Base-by-base conservation (phyloP, 2,113 vertebrate genomes). In the Morone chrysops region DNA sequence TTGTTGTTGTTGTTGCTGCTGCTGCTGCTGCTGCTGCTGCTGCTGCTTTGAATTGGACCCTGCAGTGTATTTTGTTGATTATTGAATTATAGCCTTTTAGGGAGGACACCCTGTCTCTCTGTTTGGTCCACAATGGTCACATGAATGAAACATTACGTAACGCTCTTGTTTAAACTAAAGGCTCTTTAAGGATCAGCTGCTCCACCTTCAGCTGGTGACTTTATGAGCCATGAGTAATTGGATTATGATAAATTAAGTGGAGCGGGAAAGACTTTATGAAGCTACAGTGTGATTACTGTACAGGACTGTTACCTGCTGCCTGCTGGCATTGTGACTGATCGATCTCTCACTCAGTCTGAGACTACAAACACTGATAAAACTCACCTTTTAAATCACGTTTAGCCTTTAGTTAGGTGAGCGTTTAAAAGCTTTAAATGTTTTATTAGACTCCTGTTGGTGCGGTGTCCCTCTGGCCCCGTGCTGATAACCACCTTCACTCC, bases 221-320 rank as follows among this genome's bases (percentile, higher is more conserved):
- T 91, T 82, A 90, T 89, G 74, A 91, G 80, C 76, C 61, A 81
- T 63, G 68, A 81, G 63, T 87, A 91, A 94, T 75, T 81, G 67
- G 87, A 93, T 93, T 93, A 85, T n/a, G n/a, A n/a, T n/a, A n/a
- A n/a, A n/a, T n/a, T n/a, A 87, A 80, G 22, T 78, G 73, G 68
- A 75, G 70, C 71, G 57, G 63, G 63, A 80, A 60, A 82, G 63
- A 86, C 89, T 85, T 84, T 75, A 71, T 51, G 57, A 80, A 66
- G 79, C 68, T 63, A 40, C 71, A 70, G 60, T 88, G 83, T 69
- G 65, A 89, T 91, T 79, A 82, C 70, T 68, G 77, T 75, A 77
- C 13, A 72, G 51, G 50, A 68, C 59, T 70, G n/a, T 62, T 54
- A 48, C 45, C 72, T 80, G 22, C 36, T 77, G 53, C 36, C 36